phyloP scores from a whole-genome alignment of 2,113 vertebrate genomes.

The Atrichornis clamosus region DNA sequence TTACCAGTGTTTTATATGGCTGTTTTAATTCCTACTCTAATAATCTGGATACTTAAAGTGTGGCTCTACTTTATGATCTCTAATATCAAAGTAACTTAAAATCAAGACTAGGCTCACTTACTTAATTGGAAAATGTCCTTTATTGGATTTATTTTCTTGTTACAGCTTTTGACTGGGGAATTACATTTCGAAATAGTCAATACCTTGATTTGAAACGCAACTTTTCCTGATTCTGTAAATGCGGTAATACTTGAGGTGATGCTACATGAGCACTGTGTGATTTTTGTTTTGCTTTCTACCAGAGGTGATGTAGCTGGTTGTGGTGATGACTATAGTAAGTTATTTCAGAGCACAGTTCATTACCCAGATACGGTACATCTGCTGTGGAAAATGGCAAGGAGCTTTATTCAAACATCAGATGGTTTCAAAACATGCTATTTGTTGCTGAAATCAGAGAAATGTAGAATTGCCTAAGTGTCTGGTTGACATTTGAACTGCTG shows the following conservation, averaged over 20 bases:
- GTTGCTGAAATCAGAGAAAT: not conserved
- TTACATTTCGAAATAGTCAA: conserved; percentile 4
- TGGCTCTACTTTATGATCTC: not conserved
- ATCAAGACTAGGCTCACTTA: not conserved
- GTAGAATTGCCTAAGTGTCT: not conserved
- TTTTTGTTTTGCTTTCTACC: not conserved
- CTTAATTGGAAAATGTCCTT: not conserved
- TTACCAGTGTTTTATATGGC: not conserved
- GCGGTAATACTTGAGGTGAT: not conserved
- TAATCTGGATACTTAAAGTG: not conserved
- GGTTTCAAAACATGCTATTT: not conserved
- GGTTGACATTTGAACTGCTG: not conserved
- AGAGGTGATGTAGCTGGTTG: not conserved
- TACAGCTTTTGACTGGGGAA: not conserved
- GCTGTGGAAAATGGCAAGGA: not conserved
- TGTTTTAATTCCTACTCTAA: not conserved
- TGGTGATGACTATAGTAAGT: not conserved
- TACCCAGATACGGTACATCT: not conserved
- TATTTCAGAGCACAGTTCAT: conserved; percentile 1
- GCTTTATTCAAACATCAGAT: not conserved
- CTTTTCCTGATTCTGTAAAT: not conserved
- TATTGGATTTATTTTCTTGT: not conserved
- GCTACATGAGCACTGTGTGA: not conserved
- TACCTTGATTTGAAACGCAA: not conserved
- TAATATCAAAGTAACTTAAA: conserved; percentile 10